Evolutionary conservation across 2,113 vertebrate species (phyloP), one percentile per base, ranked within the genome.

Genomic region (Tautogolabrus adspersus): DNA sequence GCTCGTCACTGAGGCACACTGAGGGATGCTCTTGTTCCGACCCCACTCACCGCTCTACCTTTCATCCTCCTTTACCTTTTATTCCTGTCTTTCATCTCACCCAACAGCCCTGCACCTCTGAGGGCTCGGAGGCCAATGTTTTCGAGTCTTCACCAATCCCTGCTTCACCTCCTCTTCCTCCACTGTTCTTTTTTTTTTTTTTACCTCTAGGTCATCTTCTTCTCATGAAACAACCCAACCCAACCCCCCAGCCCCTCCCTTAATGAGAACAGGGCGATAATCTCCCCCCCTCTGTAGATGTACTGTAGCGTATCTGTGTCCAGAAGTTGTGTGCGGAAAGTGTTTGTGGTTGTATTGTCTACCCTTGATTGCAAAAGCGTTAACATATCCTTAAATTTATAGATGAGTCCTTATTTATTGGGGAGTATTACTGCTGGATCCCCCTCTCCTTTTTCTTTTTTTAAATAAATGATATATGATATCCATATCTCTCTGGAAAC

Each of bases 1-100:
- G 85, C 90, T 11, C 92, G 92, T 19, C 93, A 94, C 89, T 94
- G 87, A 93, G 85, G 62, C 23, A 0, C 42, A 19, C 46, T 4
- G 1, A 22, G 6, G 40, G 58, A 26, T 16, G 56, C 38, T 67
- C 54, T 51, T 3, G 3, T 44, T 59, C 30, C 34, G 42, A 21
- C 49, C 54, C 58, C 54, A 4, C 46, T 23, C 64, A 42, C 47
- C 19, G 10, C 16, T 26, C 49, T 18, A 13, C 49, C 71, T 49
- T 7, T 6, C 26, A 11, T 55, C 68, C 57, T 9, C 34, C 3
- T 37, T 11, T 12, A 55, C n/a, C 18, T 42, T 7, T 5, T 15
- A 6, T 61, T 44, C 23, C 19, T 46, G 21, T 54, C 19, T 9
- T 16, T 68, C 46, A 38, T 18, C 42, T 59, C 37, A 11, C 3